phyloP scores from a whole-genome alignment of 2,888 invertebrate genomes.

The Melanargia galathea region DNA sequence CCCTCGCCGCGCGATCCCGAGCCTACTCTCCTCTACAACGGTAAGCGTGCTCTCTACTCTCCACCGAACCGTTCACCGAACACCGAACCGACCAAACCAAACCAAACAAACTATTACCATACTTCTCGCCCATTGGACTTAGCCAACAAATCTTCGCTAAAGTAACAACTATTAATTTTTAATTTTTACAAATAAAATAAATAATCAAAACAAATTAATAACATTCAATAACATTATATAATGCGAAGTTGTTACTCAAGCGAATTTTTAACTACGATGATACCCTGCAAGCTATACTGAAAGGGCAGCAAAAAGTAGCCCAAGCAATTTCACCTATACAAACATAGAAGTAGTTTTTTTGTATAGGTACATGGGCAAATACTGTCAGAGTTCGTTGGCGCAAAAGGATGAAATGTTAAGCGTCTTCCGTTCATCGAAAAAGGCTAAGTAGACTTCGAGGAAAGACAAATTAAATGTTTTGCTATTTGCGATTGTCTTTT shows the following conservation, averaged over 20 bases:
- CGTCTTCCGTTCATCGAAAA: background rate
- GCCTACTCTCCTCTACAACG: conserved; percentile 89
- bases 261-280: background rate
- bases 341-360: background rate
- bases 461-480: conserved; percentile 43
- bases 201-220: too few species aligned
- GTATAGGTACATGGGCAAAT: background rate
- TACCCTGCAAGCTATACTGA: background rate
- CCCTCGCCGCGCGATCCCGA: conserved; percentile 87
- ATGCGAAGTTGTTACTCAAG: conserved; percentile 31
- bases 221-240: too few species aligned
- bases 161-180: too few species aligned
- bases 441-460: background rate
- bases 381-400: background rate
- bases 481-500: conserved; percentile 63
- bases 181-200: too few species aligned
- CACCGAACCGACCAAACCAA: too few species aligned
- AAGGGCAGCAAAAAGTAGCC: background rate
- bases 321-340: background rate
- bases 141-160: too few species aligned
- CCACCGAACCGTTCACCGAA: too few species aligned
- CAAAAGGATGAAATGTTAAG: background rate
- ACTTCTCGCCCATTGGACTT: too few species aligned
- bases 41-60: too few species aligned
- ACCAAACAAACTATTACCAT: too few species aligned